Percentiles rank a stretch among this genome's conserved stretches.
Conservation (phyloP, 2,888 invertebrate genomes). For the Ernsta delagoae region DNA sequence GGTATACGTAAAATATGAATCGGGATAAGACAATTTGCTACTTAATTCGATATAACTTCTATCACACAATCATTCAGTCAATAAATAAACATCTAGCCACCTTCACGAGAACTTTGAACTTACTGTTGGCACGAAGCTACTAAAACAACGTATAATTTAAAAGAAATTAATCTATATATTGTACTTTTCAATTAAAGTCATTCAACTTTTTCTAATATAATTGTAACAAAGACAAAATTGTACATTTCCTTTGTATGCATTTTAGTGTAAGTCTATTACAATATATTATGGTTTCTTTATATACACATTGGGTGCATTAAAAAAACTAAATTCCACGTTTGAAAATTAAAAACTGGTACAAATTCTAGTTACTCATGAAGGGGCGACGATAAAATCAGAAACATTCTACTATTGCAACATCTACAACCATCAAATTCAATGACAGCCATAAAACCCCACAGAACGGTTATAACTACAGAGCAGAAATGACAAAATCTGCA, state of each 20-base stretch:
- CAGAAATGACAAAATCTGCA: not conserved
- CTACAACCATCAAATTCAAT: not conserved
- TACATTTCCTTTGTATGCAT: too few species aligned
- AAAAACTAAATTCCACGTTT: too few species aligned
- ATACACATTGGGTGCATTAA: too few species aligned
- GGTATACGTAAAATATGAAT: not conserved
- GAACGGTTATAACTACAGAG: not conserved
- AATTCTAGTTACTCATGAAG: not conserved
- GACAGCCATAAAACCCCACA: not conserved
- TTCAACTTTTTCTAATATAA: too few species aligned
- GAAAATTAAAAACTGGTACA: too few species aligned
- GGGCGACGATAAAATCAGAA: not conserved
- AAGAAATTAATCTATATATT: too few species aligned
- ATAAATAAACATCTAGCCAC: constrained; percentile 37
- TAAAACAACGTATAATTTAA: too few species aligned
- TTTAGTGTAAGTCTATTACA: too few species aligned
- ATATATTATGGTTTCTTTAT: too few species aligned
- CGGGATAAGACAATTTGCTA: constrained; percentile 23
- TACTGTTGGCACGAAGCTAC: too few species aligned
- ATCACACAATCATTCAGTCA: constrained; percentile 41
- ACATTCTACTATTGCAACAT: not conserved
- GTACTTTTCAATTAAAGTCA: too few species aligned
- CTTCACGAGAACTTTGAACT: constrained; percentile 2
- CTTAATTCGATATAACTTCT: constrained; percentile 19
- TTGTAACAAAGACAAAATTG: too few species aligned